Conservation (phyloP, 2,797 vertebrate genomes). For the Okamejei kenojei region DNA sequence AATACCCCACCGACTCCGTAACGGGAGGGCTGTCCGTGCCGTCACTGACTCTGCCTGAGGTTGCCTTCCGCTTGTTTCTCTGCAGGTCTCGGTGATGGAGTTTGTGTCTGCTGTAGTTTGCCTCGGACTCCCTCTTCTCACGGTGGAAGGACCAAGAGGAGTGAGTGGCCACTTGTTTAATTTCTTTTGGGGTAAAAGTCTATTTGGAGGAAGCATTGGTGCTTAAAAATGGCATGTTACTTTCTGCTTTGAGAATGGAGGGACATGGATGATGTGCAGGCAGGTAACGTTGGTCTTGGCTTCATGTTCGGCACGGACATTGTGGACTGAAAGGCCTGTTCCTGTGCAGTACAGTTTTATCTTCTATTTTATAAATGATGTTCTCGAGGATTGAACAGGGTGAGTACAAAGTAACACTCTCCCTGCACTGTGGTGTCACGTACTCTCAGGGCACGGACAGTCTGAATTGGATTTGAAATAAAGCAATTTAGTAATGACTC, state of each 20-base stretch:
- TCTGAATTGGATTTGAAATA: background rate
- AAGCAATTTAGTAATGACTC: background rate
- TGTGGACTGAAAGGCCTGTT: too few relatives aligned
- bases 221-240: background rate
- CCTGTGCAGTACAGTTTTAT: too few relatives aligned
- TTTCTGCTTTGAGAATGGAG: background rate
- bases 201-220: background rate
- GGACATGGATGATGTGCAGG: too few relatives aligned
- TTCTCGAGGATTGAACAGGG: background rate
- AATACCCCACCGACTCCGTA: too few relatives aligned
- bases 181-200: background rate
- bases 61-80: background rate
- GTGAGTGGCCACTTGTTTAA: constrained; percentile 56
- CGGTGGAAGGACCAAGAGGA: constrained; percentile 83
- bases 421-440: background rate
- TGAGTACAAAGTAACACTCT: background rate
- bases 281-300: too few relatives aligned
- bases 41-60: background rate
- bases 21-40: too few relatives aligned
- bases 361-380: too few relatives aligned
- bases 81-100: constrained; percentile 92
- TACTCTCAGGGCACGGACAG: background rate
- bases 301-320: too few relatives aligned
- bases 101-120: constrained; percentile 89
- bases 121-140: constrained; percentile 87